Percentiles rank a stretch among this genome's conserved stretches.
phyloP scores from a whole-genome alignment of 2,888 invertebrate species.

The Leistus spinibarbis region DNA sequence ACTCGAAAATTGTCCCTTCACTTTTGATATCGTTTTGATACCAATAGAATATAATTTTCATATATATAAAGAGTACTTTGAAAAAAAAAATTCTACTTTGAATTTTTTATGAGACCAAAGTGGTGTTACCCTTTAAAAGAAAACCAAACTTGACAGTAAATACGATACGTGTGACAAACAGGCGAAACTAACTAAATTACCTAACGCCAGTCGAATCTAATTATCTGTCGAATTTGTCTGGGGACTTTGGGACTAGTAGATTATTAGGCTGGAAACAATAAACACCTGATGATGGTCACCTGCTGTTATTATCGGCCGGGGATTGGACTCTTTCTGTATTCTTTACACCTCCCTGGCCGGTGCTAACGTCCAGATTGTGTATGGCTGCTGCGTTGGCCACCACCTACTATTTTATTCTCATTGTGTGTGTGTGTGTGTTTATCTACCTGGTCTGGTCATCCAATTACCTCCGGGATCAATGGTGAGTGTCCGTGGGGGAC shows the following conservation, averaged over 20 bases:
- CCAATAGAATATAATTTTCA: too few relatives aligned
- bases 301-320: slow-evolving; percentile 11
- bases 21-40: too few relatives aligned
- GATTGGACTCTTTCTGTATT: neutral
- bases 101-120: too few relatives aligned
- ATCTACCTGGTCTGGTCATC: slow-evolving; percentile 30
- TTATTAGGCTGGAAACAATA: slow-evolving; percentile 12
- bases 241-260: slow-evolving; percentile 52
- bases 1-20: too few relatives aligned
- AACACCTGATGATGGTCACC: slow-evolving; percentile 33
- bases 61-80: too few relatives aligned
- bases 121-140: too few relatives aligned
- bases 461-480: slow-evolving; percentile 37
- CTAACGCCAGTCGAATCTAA: slow-evolving; percentile 48
- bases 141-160: too few relatives aligned
- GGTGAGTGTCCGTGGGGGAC: slow-evolving; percentile 14
- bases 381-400: neutral
- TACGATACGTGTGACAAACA: too few relatives aligned
- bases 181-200: slow-evolving; percentile 14
- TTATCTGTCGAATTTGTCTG: slow-evolving; percentile 57
- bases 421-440: slow-evolving; percentile 15
- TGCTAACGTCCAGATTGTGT: slow-evolving; percentile 10
- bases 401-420: neutral
- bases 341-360: slow-evolving; percentile 18
- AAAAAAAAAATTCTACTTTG: too few relatives aligned